Evolutionary conservation across 2,888 invertebrate genomes (phyloP).

Genomic region (Clistopyga incitator): DNA sequence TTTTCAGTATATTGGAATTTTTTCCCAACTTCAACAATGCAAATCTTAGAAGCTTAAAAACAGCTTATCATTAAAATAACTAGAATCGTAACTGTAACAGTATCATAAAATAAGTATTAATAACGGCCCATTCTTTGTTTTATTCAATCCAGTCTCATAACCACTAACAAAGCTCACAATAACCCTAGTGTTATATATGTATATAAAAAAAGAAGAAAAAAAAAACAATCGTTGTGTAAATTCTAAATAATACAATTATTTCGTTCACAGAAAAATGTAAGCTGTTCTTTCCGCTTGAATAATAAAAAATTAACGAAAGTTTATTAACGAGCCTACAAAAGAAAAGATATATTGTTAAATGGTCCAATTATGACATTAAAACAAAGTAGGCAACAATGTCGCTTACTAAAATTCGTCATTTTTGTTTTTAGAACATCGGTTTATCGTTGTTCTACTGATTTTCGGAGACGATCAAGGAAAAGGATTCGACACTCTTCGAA

Average conservation of each 20-base stretch:
- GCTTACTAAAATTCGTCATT: constrained; percentile 24
- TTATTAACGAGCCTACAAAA: constrained; percentile 13
- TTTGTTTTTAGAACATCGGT: constrained; percentile 13
- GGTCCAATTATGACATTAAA: not conserved
- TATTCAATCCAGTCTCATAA: constrained; percentile 50
- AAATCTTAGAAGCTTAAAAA: no score
- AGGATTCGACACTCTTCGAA: no score
- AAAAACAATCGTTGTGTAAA: constrained; percentile 19
- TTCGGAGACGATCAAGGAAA: no score
- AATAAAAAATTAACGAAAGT: constrained; percentile 22
- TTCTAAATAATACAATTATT: constrained; percentile 35
- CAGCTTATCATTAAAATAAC: no score
- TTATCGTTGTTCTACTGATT: not conserved
- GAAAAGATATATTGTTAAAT: not conserved
- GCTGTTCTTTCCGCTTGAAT: not conserved
- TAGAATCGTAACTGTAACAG: not conserved
- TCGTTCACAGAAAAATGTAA: constrained; percentile 23
- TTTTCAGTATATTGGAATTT: no score
- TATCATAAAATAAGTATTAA: not conserved
- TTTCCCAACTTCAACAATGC: no score
- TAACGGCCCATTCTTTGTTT: constrained; percentile 32
- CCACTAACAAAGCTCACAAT: constrained; percentile 39
- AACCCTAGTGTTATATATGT: constrained; percentile 32
- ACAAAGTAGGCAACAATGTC: constrained; percentile 1
- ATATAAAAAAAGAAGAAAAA: constrained; percentile 3